Conservation (phyloP, 2,888 invertebrate genomes). For the Myopa tessellatipennis region DNA sequence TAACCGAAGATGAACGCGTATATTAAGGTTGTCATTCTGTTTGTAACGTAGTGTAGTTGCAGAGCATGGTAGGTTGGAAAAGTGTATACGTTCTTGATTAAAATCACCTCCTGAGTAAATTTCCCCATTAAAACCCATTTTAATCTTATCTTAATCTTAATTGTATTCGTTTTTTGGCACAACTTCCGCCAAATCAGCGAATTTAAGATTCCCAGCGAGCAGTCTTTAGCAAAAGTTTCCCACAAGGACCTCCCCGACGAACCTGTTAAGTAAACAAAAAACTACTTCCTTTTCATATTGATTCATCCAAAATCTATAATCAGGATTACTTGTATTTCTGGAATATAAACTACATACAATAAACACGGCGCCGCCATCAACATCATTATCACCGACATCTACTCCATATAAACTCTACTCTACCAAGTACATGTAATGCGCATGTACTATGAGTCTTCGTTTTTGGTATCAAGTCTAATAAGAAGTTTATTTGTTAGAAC, state of each 20-base stretch:
- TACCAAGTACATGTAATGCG: too few species aligned
- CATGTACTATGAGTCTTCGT: too few species aligned
- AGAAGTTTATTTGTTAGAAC: constrained; percentile 17
- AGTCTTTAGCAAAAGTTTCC: not conserved
- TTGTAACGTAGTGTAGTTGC: too few species aligned
- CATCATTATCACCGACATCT: not conserved
- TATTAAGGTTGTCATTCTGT: too few species aligned
- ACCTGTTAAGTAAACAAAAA: constrained; percentile 7
- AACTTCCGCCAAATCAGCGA: not conserved
- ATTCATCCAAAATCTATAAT: constrained; percentile 2
- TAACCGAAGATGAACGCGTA: too few species aligned
- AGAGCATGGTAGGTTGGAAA: too few species aligned
- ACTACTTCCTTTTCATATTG: constrained; percentile 24
- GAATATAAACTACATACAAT: not conserved
- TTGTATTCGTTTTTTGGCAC: not conserved
- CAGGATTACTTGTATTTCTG: not conserved
- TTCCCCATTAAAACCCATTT: too few species aligned
- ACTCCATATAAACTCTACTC: not conserved
- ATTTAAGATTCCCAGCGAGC: not conserved
- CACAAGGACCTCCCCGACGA: constrained; percentile 11
- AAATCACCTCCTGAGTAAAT: too few species aligned
- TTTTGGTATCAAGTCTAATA: not conserved
- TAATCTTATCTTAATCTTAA: not conserved
- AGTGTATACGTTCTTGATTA: too few species aligned
- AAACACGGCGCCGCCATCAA: constrained; percentile 20